Evolutionary conservation across 2,797 vertebrate genomes (phyloP).

Genomic region (Arctocebus calabarensis): DNA sequence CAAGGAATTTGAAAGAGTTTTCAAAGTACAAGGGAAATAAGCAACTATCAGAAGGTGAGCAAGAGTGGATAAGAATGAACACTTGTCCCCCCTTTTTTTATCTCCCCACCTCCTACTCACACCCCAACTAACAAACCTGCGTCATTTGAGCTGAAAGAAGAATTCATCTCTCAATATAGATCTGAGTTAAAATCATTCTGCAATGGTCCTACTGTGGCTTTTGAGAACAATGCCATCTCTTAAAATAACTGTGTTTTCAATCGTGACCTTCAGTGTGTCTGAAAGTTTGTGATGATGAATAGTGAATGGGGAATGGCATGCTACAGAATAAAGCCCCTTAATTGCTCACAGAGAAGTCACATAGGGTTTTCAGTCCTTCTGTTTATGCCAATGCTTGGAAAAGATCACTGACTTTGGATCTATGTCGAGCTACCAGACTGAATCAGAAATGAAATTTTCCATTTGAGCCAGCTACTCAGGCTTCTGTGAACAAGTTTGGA

Average conservation of each 20-base stretch:
- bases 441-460: constrained; percentile 67
- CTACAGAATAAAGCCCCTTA: constrained; percentile 54
- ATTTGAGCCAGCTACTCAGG: constrained; percentile 20
- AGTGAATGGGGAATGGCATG: constrained; percentile 64
- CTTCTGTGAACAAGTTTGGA: constrained; percentile 25
- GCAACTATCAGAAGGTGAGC: constrained; percentile 54
- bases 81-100: neutral
- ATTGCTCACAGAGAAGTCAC: constrained; percentile 74
- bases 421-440: constrained; percentile 45
- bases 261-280: constrained; percentile 74
- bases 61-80: constrained; percentile 46
- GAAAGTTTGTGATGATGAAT: constrained; percentile 73
- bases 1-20: constrained; percentile 28
- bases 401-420: constrained; percentile 67
- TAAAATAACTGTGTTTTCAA: constrained; percentile 83
- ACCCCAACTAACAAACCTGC: constrained; percentile 68
- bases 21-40: constrained; percentile 27
- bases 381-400: constrained; percentile 72
- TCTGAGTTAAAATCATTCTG: constrained; percentile 68
- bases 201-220: constrained; percentile 77
- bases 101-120: constrained; percentile 70
- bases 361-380: constrained; percentile 61
- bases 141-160: constrained; percentile 74
- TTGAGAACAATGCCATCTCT: constrained; percentile 79
- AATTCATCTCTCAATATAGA: constrained; percentile 78